phyloP scores from a whole-genome alignment of 2,888 invertebrate genomes.

The Acanthoscelides obtectus region DNA sequence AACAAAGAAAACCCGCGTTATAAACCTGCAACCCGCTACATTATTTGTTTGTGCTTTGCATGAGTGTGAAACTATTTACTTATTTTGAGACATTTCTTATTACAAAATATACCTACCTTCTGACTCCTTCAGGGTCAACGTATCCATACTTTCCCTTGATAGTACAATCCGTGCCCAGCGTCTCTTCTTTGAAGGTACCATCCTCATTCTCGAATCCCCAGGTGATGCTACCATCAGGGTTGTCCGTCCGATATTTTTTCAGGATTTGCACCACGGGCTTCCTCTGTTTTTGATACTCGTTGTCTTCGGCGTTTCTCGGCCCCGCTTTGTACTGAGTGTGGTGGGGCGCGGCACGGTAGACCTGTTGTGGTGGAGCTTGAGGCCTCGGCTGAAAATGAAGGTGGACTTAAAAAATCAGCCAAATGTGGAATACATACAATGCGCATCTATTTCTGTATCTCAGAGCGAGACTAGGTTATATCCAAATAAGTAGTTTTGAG shows the following conservation, averaged over 20 bases:
- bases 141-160: conserved; percentile 66
- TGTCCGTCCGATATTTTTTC: conserved; percentile 68
- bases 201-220: conserved; percentile 89
- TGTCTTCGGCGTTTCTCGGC: conserved; percentile 31
- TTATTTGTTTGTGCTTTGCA: too few relatives aligned
- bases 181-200: conserved; percentile 81
- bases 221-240: conserved; percentile 74
- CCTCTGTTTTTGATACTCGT: conserved; percentile 44
- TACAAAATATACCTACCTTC: conserved; percentile 40
- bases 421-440: too few relatives aligned
- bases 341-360: conserved; percentile 34
- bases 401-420: too few relatives aligned
- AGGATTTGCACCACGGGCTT: conserved; percentile 47
- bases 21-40: too few relatives aligned
- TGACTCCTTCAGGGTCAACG: conserved; percentile 76
- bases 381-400: neutral
- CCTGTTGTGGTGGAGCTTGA: neutral
- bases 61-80: too few relatives aligned
- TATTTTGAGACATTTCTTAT: neutral
- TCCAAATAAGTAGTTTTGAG: too few relatives aligned
- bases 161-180: conserved; percentile 63
- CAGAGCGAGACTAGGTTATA: too few relatives aligned
- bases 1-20: too few relatives aligned
- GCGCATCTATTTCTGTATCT: too few relatives aligned
- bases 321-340: conserved; percentile 28